Conservation (phyloP, 2,797 vertebrate genomes). For the Muscicapa striata region DNA sequence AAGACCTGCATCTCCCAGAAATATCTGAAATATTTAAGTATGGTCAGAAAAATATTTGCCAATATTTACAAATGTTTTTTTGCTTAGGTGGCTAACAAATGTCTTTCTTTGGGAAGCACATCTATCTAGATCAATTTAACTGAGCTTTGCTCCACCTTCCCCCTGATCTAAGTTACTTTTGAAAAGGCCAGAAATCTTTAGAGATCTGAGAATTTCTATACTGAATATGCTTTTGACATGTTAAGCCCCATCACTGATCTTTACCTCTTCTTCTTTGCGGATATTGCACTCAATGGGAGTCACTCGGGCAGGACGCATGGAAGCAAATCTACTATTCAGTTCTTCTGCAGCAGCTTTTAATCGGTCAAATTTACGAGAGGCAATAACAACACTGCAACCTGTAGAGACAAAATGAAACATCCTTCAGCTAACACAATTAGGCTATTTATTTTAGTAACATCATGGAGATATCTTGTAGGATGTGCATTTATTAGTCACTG, state of each 20-base stretch:
- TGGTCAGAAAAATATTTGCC: neutral
- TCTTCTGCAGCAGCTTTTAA: constrained; percentile 83
- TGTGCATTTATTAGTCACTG: neutral
- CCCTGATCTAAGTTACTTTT: neutral
- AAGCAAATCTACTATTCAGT: constrained; percentile 76
- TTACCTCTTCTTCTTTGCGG: constrained; percentile 89
- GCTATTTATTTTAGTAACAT: neutral
- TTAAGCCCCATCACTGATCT: neutral
- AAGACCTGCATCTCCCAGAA: neutral
- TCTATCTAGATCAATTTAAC: neutral
- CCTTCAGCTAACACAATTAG: neutral
- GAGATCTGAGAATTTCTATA: neutral
- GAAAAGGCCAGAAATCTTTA: neutral
- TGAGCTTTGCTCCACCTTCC: neutral
- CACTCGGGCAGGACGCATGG: constrained; percentile 72
- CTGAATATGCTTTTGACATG: neutral
- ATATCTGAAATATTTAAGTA: neutral
- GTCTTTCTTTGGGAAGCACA: neutral
- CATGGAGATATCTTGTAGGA: neutral
- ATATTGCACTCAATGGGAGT: constrained; percentile 90
- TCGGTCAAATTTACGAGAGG: constrained; percentile 86
- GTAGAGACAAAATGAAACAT: constrained; percentile 36
- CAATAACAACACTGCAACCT: constrained; percentile 94
- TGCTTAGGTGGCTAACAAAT: neutral
- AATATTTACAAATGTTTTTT: neutral